These are phyloP conservation scores for Falco naumanni DNA, from an alignment of 2,797 vertebrate genomes.

Conservation along the genomic window DNA sequence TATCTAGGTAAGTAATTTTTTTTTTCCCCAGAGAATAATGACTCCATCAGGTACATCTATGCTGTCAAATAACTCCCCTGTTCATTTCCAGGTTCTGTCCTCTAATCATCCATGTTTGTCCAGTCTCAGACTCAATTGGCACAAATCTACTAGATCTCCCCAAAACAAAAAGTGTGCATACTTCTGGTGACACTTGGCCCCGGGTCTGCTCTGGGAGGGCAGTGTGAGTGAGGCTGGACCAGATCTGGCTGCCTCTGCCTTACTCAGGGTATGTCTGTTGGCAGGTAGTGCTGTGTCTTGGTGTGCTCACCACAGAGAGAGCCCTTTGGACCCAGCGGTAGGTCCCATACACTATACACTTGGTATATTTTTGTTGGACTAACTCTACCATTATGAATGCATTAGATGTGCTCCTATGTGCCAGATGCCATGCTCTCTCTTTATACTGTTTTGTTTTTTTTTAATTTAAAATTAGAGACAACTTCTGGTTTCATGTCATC, in stretches of 20 bases:
- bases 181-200: neutral
- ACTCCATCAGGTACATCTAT: neutral
- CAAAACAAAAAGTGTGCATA: neutral
- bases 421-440: neutral
- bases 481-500: neutral
- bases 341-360: neutral
- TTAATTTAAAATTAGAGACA: neutral
- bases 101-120: neutral
- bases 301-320: neutral
- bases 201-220: neutral
- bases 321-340: neutral
- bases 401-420: neutral
- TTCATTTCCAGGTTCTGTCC: neutral
- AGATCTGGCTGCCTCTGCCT: neutral
- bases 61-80: neutral
- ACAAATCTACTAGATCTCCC: neutral
- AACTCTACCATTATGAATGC: neutral
- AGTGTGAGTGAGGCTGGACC: neutral
- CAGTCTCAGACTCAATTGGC: neutral
- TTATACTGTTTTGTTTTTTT: neutral
- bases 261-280: neutral
- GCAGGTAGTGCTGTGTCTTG: rapidly evolving
- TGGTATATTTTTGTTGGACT: neutral
- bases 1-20: neutral
- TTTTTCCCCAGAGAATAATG: neutral